Base-by-base conservation (phyloP, 2,797 vertebrate species). In the Adelosebastes latens region DNA sequence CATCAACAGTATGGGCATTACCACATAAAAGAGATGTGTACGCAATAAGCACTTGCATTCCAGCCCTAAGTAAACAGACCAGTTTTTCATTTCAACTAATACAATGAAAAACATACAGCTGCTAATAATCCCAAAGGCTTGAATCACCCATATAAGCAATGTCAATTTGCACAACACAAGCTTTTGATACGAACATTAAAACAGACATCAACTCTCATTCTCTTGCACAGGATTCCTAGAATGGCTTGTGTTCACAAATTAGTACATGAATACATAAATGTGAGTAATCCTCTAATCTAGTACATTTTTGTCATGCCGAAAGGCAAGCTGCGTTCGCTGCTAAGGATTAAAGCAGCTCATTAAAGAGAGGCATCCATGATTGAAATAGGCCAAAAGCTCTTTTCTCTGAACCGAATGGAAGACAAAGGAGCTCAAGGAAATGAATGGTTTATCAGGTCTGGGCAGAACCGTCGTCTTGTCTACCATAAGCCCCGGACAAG, bases 291-390 rank as follows among this genome's bases (percentile, higher is more conserved):
- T 91, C 93, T 94, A 95, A 96, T 96, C 94, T 88, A 75, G 82
- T 90, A 84, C 91, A 87, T 94, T 95, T 93, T 84, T 85, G 85
- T 90, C 90, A 64, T 76, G 89, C 92, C 87, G 84, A 87, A 87
- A 93, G 94, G 91, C 92, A 82, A 84, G 84, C 86, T 64, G 69
- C 71, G 76, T 91, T 89, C 55, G 64, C 91, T 79, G 90, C 86
- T 79, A 74, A 83, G 94, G 95, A 96, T 96, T 96, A 95, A 91
- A 90, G 91, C 86, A 91, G 91, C 95, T 96, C 95, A 95, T 96
- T 96, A 96, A 95, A 95, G 77, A 71, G 77, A 89, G 87, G 88
- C 88, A 91, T 91, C 91, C 94, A 87, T 94, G 95, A 96, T 95
- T 95, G 94, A 96, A 96, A 95, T 86, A 92, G 92, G 93, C 93